These are phyloP conservation scores for Sebastes itinus DNA, from an alignment of 2,797 vertebrate species.

Conservation along the genomic window DNA sequence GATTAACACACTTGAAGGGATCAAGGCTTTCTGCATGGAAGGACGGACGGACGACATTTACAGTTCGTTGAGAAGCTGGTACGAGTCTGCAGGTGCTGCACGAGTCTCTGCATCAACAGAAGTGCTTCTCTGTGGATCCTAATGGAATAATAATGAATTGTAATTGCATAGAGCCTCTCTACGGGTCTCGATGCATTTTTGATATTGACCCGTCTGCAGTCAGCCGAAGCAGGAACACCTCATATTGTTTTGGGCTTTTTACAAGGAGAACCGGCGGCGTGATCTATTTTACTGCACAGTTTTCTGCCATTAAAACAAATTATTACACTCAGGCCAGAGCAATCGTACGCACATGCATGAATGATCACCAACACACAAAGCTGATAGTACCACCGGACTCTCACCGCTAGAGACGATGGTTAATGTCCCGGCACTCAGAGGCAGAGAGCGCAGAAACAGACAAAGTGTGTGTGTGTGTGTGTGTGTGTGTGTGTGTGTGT, in stretches of 20 bases:
- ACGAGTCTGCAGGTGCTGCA: constrained; percentile 14
- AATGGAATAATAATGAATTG: constrained; percentile 72
- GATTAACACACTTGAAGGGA: constrained; percentile 60
- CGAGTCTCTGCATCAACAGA: constrained; percentile 4
- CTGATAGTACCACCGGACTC: not conserved
- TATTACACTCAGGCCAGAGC: not conserved
- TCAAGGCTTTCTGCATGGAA: constrained; percentile 11
- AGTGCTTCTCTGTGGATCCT: constrained; percentile 39
- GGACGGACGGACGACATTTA: not conserved
- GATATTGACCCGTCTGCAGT: constrained; percentile 64
- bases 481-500: not conserved
- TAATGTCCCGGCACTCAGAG: constrained; percentile 35
- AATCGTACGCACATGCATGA: constrained; percentile 1
- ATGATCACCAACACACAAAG: not conserved
- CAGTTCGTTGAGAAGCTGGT: constrained; percentile 5
- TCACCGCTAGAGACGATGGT: constrained; percentile 53
- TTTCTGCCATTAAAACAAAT: constrained; percentile 49
- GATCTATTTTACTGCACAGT: constrained; percentile 8
- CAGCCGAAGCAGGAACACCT: constrained; percentile 55
- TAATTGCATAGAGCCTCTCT: constrained; percentile 54
- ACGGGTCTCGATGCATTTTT: constrained; percentile 33
- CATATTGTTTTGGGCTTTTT: constrained; percentile 51
- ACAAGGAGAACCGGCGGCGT: constrained; percentile 15
- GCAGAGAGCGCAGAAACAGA: constrained; percentile 22
- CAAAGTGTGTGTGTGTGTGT: not conserved